phyloP scores from a whole-genome alignment of 2,113 vertebrate species.

The Merops nubicus region DNA sequence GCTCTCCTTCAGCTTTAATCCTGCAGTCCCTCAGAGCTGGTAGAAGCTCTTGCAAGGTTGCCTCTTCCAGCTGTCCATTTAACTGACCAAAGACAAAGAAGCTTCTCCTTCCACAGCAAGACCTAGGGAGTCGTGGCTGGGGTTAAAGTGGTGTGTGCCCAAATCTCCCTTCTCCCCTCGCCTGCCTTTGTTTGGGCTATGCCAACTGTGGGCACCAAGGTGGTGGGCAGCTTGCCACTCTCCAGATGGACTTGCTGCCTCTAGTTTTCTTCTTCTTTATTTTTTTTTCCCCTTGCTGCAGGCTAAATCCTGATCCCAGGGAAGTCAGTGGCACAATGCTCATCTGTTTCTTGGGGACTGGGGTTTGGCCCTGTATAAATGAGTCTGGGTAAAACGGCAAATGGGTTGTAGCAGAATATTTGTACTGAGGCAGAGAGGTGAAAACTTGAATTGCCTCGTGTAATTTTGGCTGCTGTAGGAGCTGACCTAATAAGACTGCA shows the following conservation, averaged over 20 bases:
- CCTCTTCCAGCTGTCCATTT: background rate
- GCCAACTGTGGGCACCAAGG: background rate
- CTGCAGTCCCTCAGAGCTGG: background rate
- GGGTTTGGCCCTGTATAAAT: background rate
- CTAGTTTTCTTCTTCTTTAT: background rate
- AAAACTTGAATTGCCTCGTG: background rate
- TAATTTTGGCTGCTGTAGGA: background rate
- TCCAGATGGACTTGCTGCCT: slow-evolving; percentile 58
- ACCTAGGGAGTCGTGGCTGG: too few species aligned
- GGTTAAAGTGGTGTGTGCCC: accelerated
- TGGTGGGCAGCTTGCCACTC: slow-evolving; percentile 42
- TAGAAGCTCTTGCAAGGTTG: background rate
- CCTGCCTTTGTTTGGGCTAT: background rate
- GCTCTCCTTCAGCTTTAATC: background rate
- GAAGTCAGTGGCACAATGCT: background rate
- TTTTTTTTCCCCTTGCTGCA: background rate
- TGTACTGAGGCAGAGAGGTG: background rate
- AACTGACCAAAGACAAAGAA: accelerated
- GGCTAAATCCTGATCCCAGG: background rate
- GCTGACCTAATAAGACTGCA: background rate
- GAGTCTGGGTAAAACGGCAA: background rate
- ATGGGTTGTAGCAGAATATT: background rate
- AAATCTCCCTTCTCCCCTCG: background rate
- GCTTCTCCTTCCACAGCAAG: too few species aligned
- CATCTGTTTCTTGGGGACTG: background rate